Evolutionary conservation across 2,797 vertebrate species (phyloP).

Genomic region (Amblyraja radiata): DNA sequence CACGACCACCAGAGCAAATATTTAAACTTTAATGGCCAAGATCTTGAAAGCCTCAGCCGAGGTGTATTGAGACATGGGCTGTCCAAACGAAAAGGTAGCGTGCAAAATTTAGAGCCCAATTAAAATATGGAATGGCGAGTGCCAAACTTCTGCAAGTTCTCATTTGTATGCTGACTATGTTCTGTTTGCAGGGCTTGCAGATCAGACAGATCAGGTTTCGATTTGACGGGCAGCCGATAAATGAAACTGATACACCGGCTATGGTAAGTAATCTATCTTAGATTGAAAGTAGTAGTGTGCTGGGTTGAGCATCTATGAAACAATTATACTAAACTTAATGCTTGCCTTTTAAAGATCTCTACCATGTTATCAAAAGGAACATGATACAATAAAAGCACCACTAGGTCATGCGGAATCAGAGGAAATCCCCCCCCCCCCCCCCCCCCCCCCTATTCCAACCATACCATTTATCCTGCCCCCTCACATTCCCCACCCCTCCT

Average conservation of each 20-base stretch:
- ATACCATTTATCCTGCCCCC: too few relatives aligned
- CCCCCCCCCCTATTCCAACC: too few relatives aligned
- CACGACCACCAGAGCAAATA: neutral
- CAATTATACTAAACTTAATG: neutral
- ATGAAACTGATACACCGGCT: constrained; percentile 40
- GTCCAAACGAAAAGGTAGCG: neutral
- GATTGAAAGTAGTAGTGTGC: neutral
- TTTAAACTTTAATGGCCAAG: neutral
- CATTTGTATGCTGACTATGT: neutral
- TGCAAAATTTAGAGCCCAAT: neutral
- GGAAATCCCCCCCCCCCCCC: too few relatives aligned
- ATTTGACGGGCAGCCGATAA: constrained; percentile 40
- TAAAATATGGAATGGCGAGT: neutral
- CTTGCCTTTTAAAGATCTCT: neutral
- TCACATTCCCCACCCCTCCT: too few relatives aligned
- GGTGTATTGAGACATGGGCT: neutral
- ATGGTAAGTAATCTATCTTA: constrained; percentile 26
- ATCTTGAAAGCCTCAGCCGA: neutral
- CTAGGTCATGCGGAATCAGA: too few relatives aligned
- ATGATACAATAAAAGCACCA: too few relatives aligned
- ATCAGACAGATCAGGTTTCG: constrained; percentile 40
- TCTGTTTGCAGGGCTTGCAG: constrained; percentile 36
- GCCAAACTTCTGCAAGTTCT: neutral
- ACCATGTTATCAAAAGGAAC: neutral
- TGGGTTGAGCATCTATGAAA: neutral